Percentiles rank a stretch among this genome's conserved stretches.
Evolutionary conservation across 2,888 invertebrate genomes (phyloP).

Genomic region (Sphecodes monilicornis): DNA sequence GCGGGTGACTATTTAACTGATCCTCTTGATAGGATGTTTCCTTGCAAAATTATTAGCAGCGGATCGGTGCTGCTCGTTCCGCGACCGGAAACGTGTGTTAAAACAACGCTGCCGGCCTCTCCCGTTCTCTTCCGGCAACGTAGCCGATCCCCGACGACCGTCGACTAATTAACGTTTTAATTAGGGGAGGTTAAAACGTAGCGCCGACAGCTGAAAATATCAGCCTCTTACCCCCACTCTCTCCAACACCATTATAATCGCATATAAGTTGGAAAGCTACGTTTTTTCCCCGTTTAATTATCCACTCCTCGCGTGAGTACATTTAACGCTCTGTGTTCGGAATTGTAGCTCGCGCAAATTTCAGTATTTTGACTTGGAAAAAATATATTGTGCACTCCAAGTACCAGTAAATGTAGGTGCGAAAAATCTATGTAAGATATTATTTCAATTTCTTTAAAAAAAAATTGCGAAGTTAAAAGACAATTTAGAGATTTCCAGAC

Average conservation of each 20-base stretch:
- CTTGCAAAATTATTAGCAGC: conserved; percentile 59
- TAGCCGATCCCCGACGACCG: conserved; percentile 9
- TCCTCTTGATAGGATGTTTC: conserved; percentile 62
- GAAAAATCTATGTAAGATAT: too few relatives aligned
- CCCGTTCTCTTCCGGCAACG: neutral
- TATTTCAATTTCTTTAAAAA: too few relatives aligned
- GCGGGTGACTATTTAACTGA: conserved; percentile 66
- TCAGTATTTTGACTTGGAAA: neutral
- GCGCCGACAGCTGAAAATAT: conserved; percentile 14
- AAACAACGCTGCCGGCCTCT: neutral
- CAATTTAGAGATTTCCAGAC: too few relatives aligned
- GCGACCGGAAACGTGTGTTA: conserved; percentile 45
- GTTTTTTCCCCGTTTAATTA: neutral
- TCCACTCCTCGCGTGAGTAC: neutral
- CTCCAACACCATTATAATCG: neutral
- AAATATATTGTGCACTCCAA: neutral
- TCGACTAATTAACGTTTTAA: conserved; percentile 46
- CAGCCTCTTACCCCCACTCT: neutral
- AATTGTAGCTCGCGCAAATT: neutral
- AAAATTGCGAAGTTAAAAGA: too few relatives aligned
- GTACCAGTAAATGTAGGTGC: neutral
- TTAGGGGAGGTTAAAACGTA: conserved; percentile 21
- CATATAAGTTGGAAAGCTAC: neutral
- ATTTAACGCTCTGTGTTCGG: neutral
- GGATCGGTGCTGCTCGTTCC: conserved; percentile 24